These are phyloP conservation scores for Paratrypauchen microcephalus DNA, from an alignment of 2,797 vertebrate genomes.

Conservation along the genomic window DNA sequence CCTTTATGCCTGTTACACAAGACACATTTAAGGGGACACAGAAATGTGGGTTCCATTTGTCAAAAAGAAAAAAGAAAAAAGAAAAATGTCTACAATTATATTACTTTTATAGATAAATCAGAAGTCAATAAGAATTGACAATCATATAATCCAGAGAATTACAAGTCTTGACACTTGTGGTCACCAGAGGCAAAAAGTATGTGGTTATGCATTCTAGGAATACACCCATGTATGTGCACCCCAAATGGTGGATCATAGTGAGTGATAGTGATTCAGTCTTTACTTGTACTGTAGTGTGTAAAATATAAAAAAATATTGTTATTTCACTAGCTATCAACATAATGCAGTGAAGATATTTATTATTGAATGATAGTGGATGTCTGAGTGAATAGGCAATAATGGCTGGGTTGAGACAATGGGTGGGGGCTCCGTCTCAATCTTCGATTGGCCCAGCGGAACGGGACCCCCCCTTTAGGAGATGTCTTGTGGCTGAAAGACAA, in stretches of 20 bases:
- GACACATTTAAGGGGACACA: constrained; percentile 47
- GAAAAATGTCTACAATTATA: constrained; percentile 43
- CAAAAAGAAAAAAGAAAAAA: constrained; percentile 59
- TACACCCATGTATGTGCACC: background rate
- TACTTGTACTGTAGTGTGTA: background rate
- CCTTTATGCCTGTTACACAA: constrained; percentile 56
- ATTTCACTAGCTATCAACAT: no score
- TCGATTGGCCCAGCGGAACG: no score
- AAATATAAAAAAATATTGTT: background rate
- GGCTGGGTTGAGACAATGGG: no score
- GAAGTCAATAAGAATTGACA: background rate
- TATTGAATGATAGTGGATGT: no score
- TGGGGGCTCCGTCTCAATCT: no score
- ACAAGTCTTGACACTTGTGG: background rate
- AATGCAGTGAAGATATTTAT: no score
- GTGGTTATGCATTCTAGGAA: background rate
- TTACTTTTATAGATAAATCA: background rate
- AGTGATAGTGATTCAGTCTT: no score
- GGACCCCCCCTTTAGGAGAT: no score
- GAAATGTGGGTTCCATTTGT: constrained; percentile 40
- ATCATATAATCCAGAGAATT: background rate
- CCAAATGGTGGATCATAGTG: background rate
- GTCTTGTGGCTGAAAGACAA: no score
- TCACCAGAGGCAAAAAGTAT: background rate
- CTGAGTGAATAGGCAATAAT: no score